Conservation (phyloP, 2,888 invertebrate species). For the Erpobdella octoculata region DNA sequence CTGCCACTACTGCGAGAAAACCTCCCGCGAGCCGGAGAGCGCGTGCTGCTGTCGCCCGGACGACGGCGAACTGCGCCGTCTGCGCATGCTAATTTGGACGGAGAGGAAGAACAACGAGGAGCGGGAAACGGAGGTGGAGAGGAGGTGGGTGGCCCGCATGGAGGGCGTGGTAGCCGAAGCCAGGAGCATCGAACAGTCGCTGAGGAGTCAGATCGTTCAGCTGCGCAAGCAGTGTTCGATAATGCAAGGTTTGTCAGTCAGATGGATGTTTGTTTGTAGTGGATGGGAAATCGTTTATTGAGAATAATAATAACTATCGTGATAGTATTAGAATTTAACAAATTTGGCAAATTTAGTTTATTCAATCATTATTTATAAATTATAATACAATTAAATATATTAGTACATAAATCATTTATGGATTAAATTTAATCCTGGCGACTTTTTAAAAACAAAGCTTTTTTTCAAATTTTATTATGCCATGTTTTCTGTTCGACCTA, state of each 20-base stretch:
- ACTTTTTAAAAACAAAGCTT: no score
- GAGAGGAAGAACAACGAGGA: conserved; percentile 7
- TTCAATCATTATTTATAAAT: no score
- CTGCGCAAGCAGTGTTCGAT: neutral
- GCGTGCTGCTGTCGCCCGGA: neutral
- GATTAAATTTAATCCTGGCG: no score
- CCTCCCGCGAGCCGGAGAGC: neutral
- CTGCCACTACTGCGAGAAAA: neutral
- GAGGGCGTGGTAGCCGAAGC: conserved; percentile 5
- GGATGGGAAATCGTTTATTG: no score
- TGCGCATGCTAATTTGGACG: neutral
- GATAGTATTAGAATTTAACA: no score
- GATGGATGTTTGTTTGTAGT: no score
- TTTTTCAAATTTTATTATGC: no score
- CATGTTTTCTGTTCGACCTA: no score
- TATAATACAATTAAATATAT: no score
- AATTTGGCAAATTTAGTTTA: no score
- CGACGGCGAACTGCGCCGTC: neutral
- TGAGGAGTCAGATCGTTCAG: neutral
- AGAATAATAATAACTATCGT: no score
- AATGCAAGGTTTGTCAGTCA: neutral
- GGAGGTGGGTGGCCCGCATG: conserved; percentile 7
- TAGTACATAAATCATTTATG: no score
- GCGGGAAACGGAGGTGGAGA: neutral
- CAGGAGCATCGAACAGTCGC: conserved; percentile 3